Conservation (phyloP, 2,888 invertebrate species). For the Dione juno region DNA sequence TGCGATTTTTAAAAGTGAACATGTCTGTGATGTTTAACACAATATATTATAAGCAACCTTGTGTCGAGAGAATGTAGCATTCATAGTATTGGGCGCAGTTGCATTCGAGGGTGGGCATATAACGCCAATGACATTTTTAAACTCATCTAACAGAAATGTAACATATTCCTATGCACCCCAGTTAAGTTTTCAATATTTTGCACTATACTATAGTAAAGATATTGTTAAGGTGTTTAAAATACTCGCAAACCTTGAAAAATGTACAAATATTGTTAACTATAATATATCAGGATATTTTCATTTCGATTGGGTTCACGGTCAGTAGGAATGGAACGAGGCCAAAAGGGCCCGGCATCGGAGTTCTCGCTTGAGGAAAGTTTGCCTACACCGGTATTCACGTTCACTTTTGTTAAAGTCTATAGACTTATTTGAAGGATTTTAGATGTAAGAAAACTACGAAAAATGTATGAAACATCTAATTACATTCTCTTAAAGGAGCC, state of each 20-base stretch:
- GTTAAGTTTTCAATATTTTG: no score
- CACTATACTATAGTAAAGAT: not conserved
- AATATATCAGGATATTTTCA: conserved; percentile 29
- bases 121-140: conserved; percentile 33
- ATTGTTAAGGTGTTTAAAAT: not conserved
- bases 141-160: conserved; percentile 2
- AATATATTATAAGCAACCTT: conserved; percentile 18
- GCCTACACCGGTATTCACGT: conserved; percentile 35
- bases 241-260: not conserved
- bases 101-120: conserved; percentile 37
- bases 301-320: conserved; percentile 41
- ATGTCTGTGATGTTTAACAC: not conserved
- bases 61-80: conserved; percentile 32
- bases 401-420: conserved; percentile 36
- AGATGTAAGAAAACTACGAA: not conserved
- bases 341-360: conserved; percentile 38
- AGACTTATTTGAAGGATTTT: conserved; percentile 17
- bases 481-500: not conserved
- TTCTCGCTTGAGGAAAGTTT: conserved; percentile 39
- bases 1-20: not conserved
- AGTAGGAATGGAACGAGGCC: conserved; percentile 42
- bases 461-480: not conserved
- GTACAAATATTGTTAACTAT: not conserved
- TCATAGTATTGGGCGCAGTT: conserved; percentile 37
- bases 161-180: not conserved